Base-by-base conservation (phyloP, 1,140 invertebrate species). In the Drosophila neocordata region DNA sequence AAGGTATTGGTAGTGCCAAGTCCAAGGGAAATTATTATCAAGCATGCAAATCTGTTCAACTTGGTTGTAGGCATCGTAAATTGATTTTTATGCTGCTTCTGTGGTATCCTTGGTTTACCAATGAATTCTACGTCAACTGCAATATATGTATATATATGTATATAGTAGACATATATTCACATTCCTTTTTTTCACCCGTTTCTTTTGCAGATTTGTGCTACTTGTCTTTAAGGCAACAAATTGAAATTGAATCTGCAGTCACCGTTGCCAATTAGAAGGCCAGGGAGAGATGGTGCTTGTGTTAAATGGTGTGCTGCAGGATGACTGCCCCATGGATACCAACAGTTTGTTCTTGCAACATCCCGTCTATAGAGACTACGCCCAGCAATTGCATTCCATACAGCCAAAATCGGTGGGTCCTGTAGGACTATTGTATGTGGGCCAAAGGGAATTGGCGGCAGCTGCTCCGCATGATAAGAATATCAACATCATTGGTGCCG, bases 401-500 rank as follows among this genome's bases (percentile, higher is more conserved):
- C 95, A 95, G 11, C 81, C 91, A 67, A 92, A 92, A 73, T 89
- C 91, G 1, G 90, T 98, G 35, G 96, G 96, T 2, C 95, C 97
- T 0, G 94, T 95, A 24, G 96, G 97, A 1, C 93, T 98, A 11
- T 93, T 99, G 24, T 99, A 98, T 92, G 95, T 99, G 1, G 94
- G 94, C 51, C 97, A 98, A 91, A 93, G 97, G 87, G 98, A 99
- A 93, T 94, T 97, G 92, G 98, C 97, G 8, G 96, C 96, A 11
- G 97, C 97, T 4, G 94, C 96, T 48, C 97, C 97, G 20, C 96
- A 97, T 89, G 97, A 99, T 92, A 98, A 97, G 93, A 96, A 97
- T 91, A 95, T 98, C 41, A 96, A 93, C 90, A 96, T 98, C 73
- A 93, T 99, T 63, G 98, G 98, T 62, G 96, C 97, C 67, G 98